Evolutionary conservation across 1,140 invertebrate species (phyloP).

Genomic region (Maniola jurtina): DNA sequence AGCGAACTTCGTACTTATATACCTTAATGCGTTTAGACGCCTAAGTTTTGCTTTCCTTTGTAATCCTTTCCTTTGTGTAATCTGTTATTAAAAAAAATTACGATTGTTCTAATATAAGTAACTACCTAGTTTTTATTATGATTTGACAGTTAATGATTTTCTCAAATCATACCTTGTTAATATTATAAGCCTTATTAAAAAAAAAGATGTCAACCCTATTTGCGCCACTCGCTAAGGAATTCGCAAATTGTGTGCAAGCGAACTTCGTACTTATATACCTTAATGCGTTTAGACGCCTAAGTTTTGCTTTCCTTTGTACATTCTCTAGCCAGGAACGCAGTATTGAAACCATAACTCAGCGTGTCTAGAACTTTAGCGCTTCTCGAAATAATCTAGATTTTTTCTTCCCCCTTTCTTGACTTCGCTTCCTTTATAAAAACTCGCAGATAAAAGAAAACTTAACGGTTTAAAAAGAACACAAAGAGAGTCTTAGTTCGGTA

Average conservation of each 20-base stretch:
- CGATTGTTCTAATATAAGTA: too few relatives aligned
- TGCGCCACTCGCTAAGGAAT: slow-evolving; percentile 35
- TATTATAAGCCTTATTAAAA: too few relatives aligned
- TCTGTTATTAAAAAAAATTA: too few relatives aligned
- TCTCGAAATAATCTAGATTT: slow-evolving; percentile 32
- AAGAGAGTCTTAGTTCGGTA: slow-evolving; percentile 22
- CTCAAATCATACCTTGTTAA: too few relatives aligned
- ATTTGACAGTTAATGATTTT: too few relatives aligned
- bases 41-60: slow-evolving; percentile 25
- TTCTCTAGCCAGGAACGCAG: slow-evolving; percentile 17
- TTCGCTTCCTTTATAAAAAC: slow-evolving; percentile 31
- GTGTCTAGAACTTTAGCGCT: slow-evolving; percentile 31
- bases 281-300: slow-evolving; percentile 17
- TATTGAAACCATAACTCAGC: slow-evolving; percentile 28
- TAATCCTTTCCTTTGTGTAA: too few relatives aligned
- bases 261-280: slow-evolving; percentile 25
- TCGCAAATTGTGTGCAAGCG: slow-evolving; percentile 23
- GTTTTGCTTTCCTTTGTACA: slow-evolving; percentile 25
- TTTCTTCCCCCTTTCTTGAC: slow-evolving; percentile 21
- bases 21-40: slow-evolving; percentile 14
- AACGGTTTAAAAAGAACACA: slow-evolving; percentile 35
- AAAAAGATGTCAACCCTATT: slow-evolving; percentile 14
- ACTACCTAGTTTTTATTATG: too few relatives aligned
- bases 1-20: slow-evolving; percentile 26
- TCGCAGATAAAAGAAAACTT: slow-evolving; percentile 35